These are phyloP conservation scores for Phyllopteryx taeniolatus DNA, from an alignment of 2,113 vertebrate genomes.

Conservation along the genomic window DNA sequence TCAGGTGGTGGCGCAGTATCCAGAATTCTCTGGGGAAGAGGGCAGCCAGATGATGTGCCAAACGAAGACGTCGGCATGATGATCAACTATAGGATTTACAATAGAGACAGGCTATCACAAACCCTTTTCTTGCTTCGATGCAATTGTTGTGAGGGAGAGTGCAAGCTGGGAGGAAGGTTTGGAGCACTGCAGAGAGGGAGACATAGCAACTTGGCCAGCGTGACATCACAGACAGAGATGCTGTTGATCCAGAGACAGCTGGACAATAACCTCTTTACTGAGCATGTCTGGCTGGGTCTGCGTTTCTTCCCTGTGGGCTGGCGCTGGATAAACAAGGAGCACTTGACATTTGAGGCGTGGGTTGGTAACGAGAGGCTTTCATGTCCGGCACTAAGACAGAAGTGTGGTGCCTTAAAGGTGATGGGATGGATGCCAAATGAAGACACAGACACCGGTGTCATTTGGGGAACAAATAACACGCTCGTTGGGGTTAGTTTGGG, in stretches of 20 bases:
- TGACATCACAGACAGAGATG: constrained; percentile 35
- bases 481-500: not conserved
- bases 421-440: not conserved
- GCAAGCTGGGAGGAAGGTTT: constrained; percentile 45
- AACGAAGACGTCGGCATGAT: not conserved
- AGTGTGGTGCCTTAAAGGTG: constrained; percentile 25
- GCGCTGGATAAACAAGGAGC: constrained; percentile 36
- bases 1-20: constrained; percentile 29
- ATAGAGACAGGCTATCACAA: fast-evolving
- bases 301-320: constrained; percentile 30
- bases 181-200: constrained; percentile 24
- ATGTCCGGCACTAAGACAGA: not conserved
- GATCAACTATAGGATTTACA: fast-evolving
- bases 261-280: not conserved
- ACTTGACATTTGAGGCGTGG: constrained; percentile 28
- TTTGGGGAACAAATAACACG: not conserved
- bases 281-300: constrained; percentile 34
- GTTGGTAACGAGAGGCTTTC: not conserved
- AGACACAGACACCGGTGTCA: not conserved
- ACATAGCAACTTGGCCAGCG: constrained; percentile 22
- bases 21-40: fast-evolving
- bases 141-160: constrained; percentile 19
- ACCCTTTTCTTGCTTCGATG: constrained; percentile 26
- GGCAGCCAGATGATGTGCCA: fast-evolving
- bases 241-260: constrained; percentile 28